A percentile compares a stretch with the other conserved stretches of the same genome.
Conservation (phyloP, 2,797 vertebrate genomes). For the Sphaeramia orbicularis region DNA sequence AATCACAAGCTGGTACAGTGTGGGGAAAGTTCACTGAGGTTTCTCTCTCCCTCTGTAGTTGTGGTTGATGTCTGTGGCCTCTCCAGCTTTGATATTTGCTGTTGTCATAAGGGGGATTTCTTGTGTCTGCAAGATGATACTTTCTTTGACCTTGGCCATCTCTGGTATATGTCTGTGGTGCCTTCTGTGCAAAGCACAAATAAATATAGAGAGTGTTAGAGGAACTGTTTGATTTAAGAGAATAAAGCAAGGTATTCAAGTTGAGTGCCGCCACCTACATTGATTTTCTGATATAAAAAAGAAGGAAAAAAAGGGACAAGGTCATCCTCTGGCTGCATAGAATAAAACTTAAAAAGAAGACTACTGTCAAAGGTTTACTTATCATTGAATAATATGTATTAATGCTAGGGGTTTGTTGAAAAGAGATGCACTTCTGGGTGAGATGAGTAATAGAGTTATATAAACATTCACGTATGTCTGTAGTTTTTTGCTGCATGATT, state of each 20-base stretch:
- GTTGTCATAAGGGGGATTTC: slow-evolving; percentile 57
- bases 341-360: slow-evolving; percentile 23
- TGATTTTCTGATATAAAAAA: slow-evolving; percentile 51
- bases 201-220: slow-evolving; percentile 25
- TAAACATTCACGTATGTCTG: slow-evolving; percentile 27
- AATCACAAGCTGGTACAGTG: slow-evolving; percentile 67
- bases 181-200: slow-evolving; percentile 19
- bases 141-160: slow-evolving; percentile 56
- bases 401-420: background rate
- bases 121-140: slow-evolving; percentile 52
- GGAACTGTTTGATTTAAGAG: slow-evolving; percentile 48
- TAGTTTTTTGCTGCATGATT: slow-evolving; percentile 8
- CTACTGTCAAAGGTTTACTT: slow-evolving; percentile 29
- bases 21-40: slow-evolving; percentile 66
- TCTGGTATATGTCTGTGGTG: slow-evolving; percentile 27
- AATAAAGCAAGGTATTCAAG: slow-evolving; percentile 26
- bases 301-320: slow-evolving; percentile 16
- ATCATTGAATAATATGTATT: slow-evolving; percentile 10
- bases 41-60: slow-evolving; percentile 37
- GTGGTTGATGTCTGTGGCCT: slow-evolving; percentile 50
- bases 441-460: background rate
- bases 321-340: slow-evolving; percentile 26
- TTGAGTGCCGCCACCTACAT: slow-evolving; percentile 43
- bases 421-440: background rate
- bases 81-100: slow-evolving; percentile 47